Conservation (phyloP, 1,140 invertebrate species). For the Apis laboriosa region DNA sequence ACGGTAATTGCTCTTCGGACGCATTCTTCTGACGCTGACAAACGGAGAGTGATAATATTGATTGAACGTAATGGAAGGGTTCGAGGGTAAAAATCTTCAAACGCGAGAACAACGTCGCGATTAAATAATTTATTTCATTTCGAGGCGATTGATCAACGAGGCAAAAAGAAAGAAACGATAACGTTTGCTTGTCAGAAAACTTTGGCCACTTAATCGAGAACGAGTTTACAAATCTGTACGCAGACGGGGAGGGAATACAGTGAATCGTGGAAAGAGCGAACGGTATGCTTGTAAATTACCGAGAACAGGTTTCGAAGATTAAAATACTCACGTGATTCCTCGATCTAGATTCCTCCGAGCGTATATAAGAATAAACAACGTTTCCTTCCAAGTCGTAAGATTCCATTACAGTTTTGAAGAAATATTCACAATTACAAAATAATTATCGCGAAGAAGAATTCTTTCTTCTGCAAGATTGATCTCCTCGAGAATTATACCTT, state of each 20-base stretch:
- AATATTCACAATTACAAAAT: not conserved
- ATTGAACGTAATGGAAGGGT: not conserved
- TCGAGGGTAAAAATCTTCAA: not conserved
- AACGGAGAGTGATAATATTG: not conserved
- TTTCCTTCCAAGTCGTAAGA: not conserved
- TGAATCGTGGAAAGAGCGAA: not conserved
- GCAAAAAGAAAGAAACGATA: too few species aligned
- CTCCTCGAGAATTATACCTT: not conserved
- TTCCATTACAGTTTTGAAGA: not conserved
- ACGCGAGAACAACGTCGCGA: too few species aligned
- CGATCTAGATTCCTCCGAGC: conserved; percentile 25
- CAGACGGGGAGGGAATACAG: not conserved
- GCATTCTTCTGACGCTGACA: not conserved
- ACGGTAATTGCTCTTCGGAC: not conserved
- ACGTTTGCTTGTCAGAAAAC: too few species aligned
- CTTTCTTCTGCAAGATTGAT: not conserved
- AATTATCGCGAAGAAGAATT: not conserved
- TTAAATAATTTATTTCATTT: not conserved
- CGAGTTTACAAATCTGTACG: not conserved
- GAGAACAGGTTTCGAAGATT: conserved; percentile 8
- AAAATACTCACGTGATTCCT: conserved; percentile 17
- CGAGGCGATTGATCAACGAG: too few species aligned
- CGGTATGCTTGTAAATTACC: conserved; percentile 1
- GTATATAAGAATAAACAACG: not conserved
- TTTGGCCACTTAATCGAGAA: not conserved